phyloP scores from a whole-genome alignment of 2,797 vertebrate genomes.

The Linurgus olivaceus region DNA sequence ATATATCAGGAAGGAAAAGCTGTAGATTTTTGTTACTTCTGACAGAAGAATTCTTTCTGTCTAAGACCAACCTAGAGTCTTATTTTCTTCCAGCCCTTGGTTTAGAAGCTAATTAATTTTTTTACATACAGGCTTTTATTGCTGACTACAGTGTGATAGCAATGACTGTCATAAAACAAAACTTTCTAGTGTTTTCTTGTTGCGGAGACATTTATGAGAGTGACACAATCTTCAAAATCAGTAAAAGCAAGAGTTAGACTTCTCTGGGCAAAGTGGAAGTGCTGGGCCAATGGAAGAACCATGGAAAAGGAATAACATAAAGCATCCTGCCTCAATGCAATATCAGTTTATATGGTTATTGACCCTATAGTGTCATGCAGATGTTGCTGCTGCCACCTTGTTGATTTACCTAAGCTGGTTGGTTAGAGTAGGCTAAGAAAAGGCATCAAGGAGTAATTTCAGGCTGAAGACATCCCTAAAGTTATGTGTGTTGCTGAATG shows the following conservation, averaged over 20 bases:
- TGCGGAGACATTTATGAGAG: background rate
- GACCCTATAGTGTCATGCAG: background rate
- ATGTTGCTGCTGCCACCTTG: background rate
- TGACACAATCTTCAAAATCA: background rate
- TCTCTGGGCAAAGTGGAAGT: background rate
- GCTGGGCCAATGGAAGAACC: background rate
- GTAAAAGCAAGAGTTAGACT: background rate
- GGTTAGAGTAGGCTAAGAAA: background rate
- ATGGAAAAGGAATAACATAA: rapidly evolving
- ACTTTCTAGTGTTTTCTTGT: background rate
- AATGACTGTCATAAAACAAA: background rate
- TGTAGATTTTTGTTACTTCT: background rate
- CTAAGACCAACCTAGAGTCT: background rate
- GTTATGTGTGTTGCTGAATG: background rate
- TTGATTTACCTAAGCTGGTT: background rate
- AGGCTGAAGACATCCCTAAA: background rate
- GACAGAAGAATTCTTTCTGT: background rate
- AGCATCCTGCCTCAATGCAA: background rate
- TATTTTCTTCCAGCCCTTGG: background rate
- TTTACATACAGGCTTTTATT: background rate
- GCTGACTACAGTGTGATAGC: background rate
- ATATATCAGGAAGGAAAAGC: background rate
- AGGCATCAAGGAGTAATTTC: background rate
- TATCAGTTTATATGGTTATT: background rate
- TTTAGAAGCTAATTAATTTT: background rate